A percentile compares a stretch with the other conserved stretches of the same genome.
phyloP scores from a whole-genome alignment of 2,888 invertebrate species.

The Dicroscelio sp. region DNA sequence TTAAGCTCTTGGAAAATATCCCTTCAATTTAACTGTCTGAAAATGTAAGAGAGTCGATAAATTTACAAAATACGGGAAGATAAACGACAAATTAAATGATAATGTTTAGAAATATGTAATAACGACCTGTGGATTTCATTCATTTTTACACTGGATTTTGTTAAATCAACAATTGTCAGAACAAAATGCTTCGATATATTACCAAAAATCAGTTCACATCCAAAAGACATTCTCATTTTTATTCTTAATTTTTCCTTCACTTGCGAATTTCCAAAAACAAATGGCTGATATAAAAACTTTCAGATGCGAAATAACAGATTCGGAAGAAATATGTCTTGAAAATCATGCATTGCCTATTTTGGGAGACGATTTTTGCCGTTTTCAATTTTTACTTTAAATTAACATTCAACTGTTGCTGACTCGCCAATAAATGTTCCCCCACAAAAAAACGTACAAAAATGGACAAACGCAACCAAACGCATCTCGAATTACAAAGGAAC shows the following conservation, averaged over 20 bases:
- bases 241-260: not conserved
- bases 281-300: slow-evolving; percentile 81
- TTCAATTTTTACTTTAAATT: slow-evolving; percentile 36
- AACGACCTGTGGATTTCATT: no score
- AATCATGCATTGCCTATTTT: slow-evolving; percentile 86
- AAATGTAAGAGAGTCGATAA: no score
- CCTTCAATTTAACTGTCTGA: no score
- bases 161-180: slow-evolving; percentile 83
- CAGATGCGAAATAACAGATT: slow-evolving; percentile 86
- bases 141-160: slow-evolving; percentile 54
- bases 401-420: slow-evolving; percentile 57
- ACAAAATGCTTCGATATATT: slow-evolving; percentile 87
- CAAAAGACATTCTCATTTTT: slow-evolving; percentile 83
- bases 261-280: no score
- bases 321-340: slow-evolving; percentile 82
- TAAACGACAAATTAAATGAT: no score
- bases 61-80: no score
- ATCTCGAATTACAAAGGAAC: not conserved
- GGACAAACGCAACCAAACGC: slow-evolving; percentile 28
- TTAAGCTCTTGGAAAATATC: no score
- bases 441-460: slow-evolving; percentile 49
- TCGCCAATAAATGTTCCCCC: no score
- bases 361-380: slow-evolving; percentile 90
- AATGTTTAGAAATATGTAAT: no score
- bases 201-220: slow-evolving; percentile 88